Evolutionary conservation across 1,140 invertebrate genomes (phyloP).

Genomic region (Chelonus insularis): DNA sequence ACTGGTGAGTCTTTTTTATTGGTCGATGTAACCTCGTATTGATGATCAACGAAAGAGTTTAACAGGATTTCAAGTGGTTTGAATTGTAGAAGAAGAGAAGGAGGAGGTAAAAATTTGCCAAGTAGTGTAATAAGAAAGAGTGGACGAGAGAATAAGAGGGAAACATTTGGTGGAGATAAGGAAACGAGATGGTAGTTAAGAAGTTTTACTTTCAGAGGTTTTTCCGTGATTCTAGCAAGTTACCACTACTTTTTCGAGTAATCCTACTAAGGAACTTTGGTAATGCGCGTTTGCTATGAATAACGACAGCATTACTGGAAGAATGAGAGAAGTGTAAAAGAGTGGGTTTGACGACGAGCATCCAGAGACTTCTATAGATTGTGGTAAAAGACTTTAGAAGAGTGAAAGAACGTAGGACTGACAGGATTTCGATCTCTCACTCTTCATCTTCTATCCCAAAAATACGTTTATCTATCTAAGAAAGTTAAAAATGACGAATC

Average conservation of each 20-base stretch:
- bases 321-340: constrained; percentile 27
- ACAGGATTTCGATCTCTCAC: background rate
- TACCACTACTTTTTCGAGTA: constrained; percentile 38
- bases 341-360: background rate
- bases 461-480: background rate
- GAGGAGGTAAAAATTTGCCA: too few relatives aligned
- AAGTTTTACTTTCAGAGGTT: constrained; percentile 36
- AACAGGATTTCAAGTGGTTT: too few relatives aligned
- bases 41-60: too few relatives aligned
- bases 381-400: background rate
- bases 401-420: background rate
- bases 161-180: constrained; percentile 8
- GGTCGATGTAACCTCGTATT: too few relatives aligned
- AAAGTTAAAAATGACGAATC: constrained; percentile 29
- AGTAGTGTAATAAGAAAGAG: background rate
- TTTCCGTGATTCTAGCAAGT: constrained; percentile 36
- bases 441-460: background rate
- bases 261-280: constrained; percentile 39
- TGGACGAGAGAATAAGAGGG: background rate
- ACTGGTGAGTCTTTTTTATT: too few relatives aligned
- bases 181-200: constrained; percentile 22
- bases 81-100: too few relatives aligned
- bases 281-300: constrained; percentile 34
- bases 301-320: constrained; percentile 34
- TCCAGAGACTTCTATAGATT: too few relatives aligned